Evolutionary conservation across 1,140 invertebrate genomes (phyloP).

Genomic region (Drosophila paulistorum): DNA sequence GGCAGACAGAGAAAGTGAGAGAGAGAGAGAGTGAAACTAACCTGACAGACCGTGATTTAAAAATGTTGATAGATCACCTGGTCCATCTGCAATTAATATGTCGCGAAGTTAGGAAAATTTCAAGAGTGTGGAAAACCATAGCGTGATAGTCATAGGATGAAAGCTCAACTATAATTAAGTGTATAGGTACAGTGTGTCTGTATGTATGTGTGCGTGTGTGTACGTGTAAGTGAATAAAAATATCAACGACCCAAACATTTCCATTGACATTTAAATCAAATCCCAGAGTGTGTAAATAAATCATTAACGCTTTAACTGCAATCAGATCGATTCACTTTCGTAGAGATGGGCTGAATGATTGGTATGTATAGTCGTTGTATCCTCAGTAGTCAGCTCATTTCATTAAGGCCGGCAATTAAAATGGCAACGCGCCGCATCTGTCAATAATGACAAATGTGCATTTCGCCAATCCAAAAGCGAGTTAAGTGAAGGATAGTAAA

Average conservation of each 20-base stretch:
- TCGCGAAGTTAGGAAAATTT: slow-evolving; percentile 56
- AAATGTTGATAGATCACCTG: slow-evolving; percentile 82
- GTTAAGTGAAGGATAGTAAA: too few species aligned
- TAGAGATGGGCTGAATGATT: too few species aligned
- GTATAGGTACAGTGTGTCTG: background rate
- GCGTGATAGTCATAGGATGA: slow-evolving; percentile 15
- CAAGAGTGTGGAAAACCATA: slow-evolving; percentile 22
- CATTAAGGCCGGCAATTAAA: slow-evolving; percentile 78
- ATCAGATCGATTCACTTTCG: slow-evolving; percentile 68
- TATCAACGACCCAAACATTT: slow-evolving; percentile 14
- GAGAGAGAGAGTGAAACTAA: slow-evolving; percentile 65
- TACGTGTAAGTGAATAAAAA: slow-evolving; percentile 36
- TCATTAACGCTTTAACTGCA: slow-evolving; percentile 75
- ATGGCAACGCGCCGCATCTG: slow-evolving; percentile 75
- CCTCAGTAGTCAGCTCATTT: slow-evolving; percentile 60
- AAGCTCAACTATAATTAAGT: background rate
- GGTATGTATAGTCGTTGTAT: slow-evolving; percentile 13
- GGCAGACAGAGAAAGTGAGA: slow-evolving; percentile 26
- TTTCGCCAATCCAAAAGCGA: slow-evolving; percentile 48
- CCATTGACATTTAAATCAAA: slow-evolving; percentile 69
- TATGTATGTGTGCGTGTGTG: background rate
- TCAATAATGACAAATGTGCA: slow-evolving; percentile 81
- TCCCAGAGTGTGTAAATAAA: slow-evolving; percentile 68
- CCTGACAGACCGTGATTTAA: slow-evolving; percentile 83
- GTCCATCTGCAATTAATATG: slow-evolving; percentile 81